Percentiles rank a stretch among this genome's conserved stretches.
Conservation (phyloP, 1,140 invertebrate species). For the Belonocnema kinseyi region DNA sequence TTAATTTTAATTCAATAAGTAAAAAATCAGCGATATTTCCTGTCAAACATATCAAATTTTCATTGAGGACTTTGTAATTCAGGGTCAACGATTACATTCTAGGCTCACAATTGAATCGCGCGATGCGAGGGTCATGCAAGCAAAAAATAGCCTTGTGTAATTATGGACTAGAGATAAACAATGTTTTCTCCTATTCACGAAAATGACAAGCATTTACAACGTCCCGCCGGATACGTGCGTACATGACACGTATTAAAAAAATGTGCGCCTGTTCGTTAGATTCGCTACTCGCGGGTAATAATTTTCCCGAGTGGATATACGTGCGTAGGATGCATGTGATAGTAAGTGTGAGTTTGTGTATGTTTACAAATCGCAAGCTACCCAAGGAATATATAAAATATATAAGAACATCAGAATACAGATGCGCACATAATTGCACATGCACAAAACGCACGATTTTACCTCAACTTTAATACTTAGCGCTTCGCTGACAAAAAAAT, state of each 20-base stretch:
- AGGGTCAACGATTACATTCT: slow-evolving; percentile 53
- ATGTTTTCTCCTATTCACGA: slow-evolving; percentile 55
- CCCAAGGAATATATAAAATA: neutral
- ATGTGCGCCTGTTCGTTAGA: slow-evolving; percentile 37
- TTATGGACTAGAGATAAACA: slow-evolving; percentile 50
- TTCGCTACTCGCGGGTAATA: slow-evolving; percentile 46
- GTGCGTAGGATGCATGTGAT: slow-evolving; percentile 8
- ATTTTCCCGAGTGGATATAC: slow-evolving; percentile 3
- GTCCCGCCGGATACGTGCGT: slow-evolving; percentile 49
- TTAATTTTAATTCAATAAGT: neutral
- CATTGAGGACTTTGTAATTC: slow-evolving; percentile 46
- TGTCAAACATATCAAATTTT: slow-evolving; percentile 32
- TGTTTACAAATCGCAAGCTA: neutral
- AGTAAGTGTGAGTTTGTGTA: neutral
- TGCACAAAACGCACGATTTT: slow-evolving; percentile 15
- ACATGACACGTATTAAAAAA: slow-evolving; percentile 46
- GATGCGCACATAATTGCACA: slow-evolving; percentile 6
- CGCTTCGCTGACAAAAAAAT: neutral
- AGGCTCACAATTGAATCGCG: slow-evolving; percentile 49
- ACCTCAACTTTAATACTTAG: slow-evolving; percentile 10
- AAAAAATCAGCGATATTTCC: slow-evolving; percentile 2
- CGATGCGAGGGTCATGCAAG: slow-evolving; percentile 47
- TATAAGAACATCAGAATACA: neutral
- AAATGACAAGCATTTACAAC: slow-evolving; percentile 52
- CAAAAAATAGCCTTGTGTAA: slow-evolving; percentile 50